phyloP scores from a whole-genome alignment of 2,113 vertebrate genomes.

The Notechis scutatus region DNA sequence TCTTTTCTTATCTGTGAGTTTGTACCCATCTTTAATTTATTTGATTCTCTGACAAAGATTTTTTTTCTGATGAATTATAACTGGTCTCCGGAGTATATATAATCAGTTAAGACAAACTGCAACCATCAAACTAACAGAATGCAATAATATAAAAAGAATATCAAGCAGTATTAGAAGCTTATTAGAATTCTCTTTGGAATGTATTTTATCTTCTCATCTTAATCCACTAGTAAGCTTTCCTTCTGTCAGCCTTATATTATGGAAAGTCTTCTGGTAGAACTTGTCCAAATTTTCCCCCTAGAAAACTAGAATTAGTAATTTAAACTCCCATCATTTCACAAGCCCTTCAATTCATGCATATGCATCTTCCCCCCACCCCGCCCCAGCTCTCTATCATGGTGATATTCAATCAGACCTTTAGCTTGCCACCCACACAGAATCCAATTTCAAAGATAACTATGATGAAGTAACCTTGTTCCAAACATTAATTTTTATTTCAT shows the following conservation, averaged over 20 bases:
- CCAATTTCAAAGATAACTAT: not conserved
- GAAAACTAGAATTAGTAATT: slow-evolving; percentile 49
- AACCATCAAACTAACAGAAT: not conserved
- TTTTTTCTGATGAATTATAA: not conserved
- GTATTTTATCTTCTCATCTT: slow-evolving; percentile 37
- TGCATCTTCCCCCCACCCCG: not conserved
- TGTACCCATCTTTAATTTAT: not conserved
- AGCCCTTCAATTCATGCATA: slow-evolving; percentile 1
- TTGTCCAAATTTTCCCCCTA: slow-evolving; percentile 56
- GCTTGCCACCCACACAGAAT: not conserved
- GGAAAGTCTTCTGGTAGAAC: slow-evolving; percentile 23
- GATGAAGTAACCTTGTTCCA: not conserved
- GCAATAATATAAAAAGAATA: not conserved
- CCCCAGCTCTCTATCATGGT: slow-evolving; percentile 13
- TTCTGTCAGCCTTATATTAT: slow-evolving; percentile 34
- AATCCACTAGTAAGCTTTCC: slow-evolving; percentile 44
- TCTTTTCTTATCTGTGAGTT: not conserved
- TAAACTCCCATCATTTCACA: slow-evolving; percentile 25
- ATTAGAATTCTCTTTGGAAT: not conserved
- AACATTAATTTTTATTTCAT: slow-evolving; percentile 30
- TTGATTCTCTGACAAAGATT: not conserved
- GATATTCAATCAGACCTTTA: not conserved
- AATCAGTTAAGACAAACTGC: not conserved
- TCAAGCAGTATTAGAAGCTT: not conserved
- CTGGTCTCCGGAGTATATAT: not conserved